Base-by-base conservation (phyloP, 2,113 vertebrate species). In the Rhizomys pruinosus region DNA sequence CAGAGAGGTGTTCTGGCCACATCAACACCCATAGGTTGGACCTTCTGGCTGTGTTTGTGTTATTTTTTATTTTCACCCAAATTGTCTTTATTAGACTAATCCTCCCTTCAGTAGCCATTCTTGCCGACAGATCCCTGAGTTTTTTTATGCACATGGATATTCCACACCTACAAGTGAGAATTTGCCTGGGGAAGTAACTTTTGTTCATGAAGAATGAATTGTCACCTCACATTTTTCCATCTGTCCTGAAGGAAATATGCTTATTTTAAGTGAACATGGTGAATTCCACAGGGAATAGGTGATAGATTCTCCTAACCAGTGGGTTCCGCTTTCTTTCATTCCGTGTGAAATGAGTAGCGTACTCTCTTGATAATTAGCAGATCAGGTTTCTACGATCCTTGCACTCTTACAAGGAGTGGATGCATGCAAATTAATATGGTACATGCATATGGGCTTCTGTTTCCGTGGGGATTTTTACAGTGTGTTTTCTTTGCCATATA, bases 141-240 rank as follows among this genome's bases (percentile, higher is more conserved):
- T 72, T 63, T 52, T 94, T 92, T 69, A 39, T 72, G 47, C 39
- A 72, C 0, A 12, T 95, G 59, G 66, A 34, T 88, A 94, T 81
- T 95, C 79, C 10, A 89, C 90, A 97, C 80, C 84, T 96, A 94
- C 86, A 92, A 86, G 95, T 95, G 91, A 76, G 89, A 96, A 93
- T 86, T 90, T 96, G 42, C 86, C 90, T 93, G 39, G 80, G 81
- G 69, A 90, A 94, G 32, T 55, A 86, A 42, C 29, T 95, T 74
- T 72, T 74, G 89, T 93, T 91, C 66, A 37, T 93, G 84, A 72
- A 91, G 91, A 96, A 94, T 89, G 89, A 96, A 93, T 96, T 96
- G 91, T 95, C 95, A 92, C 91, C 87, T 95, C 77, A 90, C 87
- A 37, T 92, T 94, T n/a, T 96, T 77, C 94, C 95, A 96, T 94